phyloP scores from a whole-genome alignment of 64 coral and sea anemone species.

The Stylophora pistillata region DNA sequence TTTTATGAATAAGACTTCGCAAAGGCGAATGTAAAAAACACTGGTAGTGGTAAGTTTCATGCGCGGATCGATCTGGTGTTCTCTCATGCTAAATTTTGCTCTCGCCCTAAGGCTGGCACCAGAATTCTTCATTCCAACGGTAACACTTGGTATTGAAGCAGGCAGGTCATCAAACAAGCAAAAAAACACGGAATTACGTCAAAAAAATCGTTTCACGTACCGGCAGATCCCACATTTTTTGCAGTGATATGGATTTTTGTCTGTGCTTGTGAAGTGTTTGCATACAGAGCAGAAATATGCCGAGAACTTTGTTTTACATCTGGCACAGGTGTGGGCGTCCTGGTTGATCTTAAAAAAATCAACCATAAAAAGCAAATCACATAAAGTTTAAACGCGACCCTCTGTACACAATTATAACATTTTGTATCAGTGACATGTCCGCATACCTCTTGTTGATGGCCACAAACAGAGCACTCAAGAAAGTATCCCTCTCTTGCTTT shows the following conservation, averaged over 20 bases:
- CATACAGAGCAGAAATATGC: conserved; percentile 16
- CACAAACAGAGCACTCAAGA: conserved; percentile 28
- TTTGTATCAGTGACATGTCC: not conserved
- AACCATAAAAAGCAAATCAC: not conserved
- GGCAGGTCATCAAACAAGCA: no score
- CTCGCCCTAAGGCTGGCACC: no score
- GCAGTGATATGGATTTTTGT: conserved; percentile 44
- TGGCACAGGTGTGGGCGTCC: conserved; percentile 23
- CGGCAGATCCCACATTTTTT: conserved; percentile 58
- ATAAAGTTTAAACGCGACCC: no score
- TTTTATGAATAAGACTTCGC: no score
- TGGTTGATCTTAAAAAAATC: not conserved
- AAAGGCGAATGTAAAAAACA: no score
- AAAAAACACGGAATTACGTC: no score
- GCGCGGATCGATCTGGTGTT: no score
- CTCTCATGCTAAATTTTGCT: no score
- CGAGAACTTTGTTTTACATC: conserved; percentile 46
- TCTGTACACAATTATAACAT: no score
- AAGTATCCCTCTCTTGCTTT: conserved; percentile 29
- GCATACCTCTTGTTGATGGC: conserved; percentile 42
- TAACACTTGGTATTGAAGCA: no score
- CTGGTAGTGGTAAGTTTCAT: no score
- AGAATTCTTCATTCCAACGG: no score
- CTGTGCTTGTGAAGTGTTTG: not conserved
- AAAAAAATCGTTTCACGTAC: not conserved